These are phyloP conservation scores for Watersipora subatra DNA, from an alignment of 1,140 invertebrate species.

Conservation along the genomic window DNA sequence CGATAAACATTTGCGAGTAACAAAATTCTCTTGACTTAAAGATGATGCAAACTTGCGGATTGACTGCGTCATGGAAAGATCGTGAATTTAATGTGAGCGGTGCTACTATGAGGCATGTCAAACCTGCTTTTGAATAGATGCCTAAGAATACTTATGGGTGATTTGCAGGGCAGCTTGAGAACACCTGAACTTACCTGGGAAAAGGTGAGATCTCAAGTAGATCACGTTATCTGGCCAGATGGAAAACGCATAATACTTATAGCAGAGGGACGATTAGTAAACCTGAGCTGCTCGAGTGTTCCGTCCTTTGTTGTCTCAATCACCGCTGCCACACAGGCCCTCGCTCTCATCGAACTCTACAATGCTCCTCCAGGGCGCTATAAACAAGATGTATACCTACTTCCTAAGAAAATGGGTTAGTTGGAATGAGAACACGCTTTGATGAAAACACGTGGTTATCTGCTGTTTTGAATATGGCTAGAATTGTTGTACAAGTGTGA, in stretches of 20 bases:
- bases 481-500: too few relatives aligned
- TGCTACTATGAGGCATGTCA: too few relatives aligned
- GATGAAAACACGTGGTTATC: too few relatives aligned
- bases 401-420: slow-evolving; percentile 94
- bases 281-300: slow-evolving; percentile 89
- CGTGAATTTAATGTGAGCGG: too few relatives aligned
- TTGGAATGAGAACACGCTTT: slow-evolving; percentile 5
- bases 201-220: slow-evolving; percentile 88
- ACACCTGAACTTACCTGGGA: slow-evolving; percentile 93
- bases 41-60: too few relatives aligned
- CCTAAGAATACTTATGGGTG: too few relatives aligned
- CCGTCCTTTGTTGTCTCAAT: slow-evolving; percentile 75
- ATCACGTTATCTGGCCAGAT: slow-evolving; percentile 90
- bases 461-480: too few relatives aligned
- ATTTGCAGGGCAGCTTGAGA: slow-evolving; percentile 74
- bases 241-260: slow-evolving; percentile 39
- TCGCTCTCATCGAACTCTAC: slow-evolving; percentile 89
- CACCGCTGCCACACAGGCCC: slow-evolving; percentile 52
- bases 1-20: too few relatives aligned
- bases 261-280: slow-evolving; percentile 71
- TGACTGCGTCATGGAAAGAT: too few relatives aligned
- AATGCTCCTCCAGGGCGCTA: slow-evolving; percentile 86
- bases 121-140: too few relatives aligned
- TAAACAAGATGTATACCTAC: slow-evolving; percentile 88
- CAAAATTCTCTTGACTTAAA: too few relatives aligned